These are phyloP conservation scores for Agrochola lota DNA, from an alignment of 2,888 invertebrate genomes.

Conservation along the genomic window DNA sequence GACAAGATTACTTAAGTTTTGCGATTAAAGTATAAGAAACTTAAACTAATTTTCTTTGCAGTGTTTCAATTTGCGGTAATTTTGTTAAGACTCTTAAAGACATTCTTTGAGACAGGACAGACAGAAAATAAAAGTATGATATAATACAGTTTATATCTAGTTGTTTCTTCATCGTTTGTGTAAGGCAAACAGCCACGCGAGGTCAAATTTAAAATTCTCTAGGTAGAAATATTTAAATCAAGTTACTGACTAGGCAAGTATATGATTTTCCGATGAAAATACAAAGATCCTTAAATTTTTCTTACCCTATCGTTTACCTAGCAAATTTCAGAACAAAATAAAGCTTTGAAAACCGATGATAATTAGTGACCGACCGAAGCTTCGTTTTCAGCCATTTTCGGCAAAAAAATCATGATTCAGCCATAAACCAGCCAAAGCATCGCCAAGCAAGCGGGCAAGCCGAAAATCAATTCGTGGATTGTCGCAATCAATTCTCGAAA, in stretches of 20 bases:
- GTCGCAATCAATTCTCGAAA: too few relatives aligned
- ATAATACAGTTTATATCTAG: not conserved
- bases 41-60: conserved; percentile 33
- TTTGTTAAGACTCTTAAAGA: conserved; percentile 33
- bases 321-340: not conserved
- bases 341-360: not conserved
- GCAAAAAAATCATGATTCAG: too few relatives aligned
- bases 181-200: not conserved
- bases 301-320: not conserved
- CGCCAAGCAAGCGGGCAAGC: too few relatives aligned
- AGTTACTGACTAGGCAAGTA: not conserved
- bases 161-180: not conserved
- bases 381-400: too few relatives aligned
- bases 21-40: conserved; percentile 31
- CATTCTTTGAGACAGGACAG: conserved; percentile 17
- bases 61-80: conserved; percentile 37
- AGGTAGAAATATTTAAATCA: not conserved
- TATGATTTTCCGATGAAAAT: not conserved
- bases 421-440: too few relatives aligned
- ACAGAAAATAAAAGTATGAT: not conserved
- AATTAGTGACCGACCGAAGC: too few relatives aligned
- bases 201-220: not conserved
- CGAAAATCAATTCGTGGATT: too few relatives aligned
- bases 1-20: conserved; percentile 19
- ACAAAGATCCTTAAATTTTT: not conserved